Base-by-base conservation (phyloP, 2,113 vertebrate genomes). In the Dendrocopos noguchii region DNA sequence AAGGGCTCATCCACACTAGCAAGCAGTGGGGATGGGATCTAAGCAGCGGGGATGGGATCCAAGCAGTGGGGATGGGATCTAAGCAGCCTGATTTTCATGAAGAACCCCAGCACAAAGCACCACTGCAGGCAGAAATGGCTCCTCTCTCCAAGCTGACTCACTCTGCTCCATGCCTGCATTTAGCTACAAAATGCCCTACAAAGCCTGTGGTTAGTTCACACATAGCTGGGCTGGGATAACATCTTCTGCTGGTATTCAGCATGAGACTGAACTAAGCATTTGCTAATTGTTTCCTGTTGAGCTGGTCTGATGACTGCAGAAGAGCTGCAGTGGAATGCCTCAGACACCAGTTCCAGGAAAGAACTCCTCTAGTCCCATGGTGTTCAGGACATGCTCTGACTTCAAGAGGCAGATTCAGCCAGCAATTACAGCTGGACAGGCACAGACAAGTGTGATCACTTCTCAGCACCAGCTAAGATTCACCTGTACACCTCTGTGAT, bases 211-310 rank as follows among this genome's bases (percentile, higher is more conserved):
- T 73, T 72, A 87, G 56, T n/a, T 64, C 66, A 8, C 10, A 47
- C 80, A 55, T 3, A 28, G 72, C 22, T 8, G 55, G 47, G 74
- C 70, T 33, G 61, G 90, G 83, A 55, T 83, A 88, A 76, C 64
- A 79, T 42, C 84, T 74, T 24, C n/a, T 25, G 66, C 2, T 71
- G 59, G 29, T 25, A 77, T 76, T 72, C 91, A 11, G 93, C 92
- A 55, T 5, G 29, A 59, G 85, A 7, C 72, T 89, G 87, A 57
- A 84, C 73, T 87, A 50, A 94, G 87, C 25, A 77, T 57, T 90
- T 25, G 74, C 4, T 68, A 91, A 96, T 67, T 78, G 76, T 50
- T 96, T 97, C 96, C 96, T 90, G 93, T 72, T 60, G 21, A 91
- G 91, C 93, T 82, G 80, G 87, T 88, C 83, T 77, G 91, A 52